Base-by-base conservation (phyloP, 2,797 vertebrate genomes). In the Jordanella pulchra region DNA sequence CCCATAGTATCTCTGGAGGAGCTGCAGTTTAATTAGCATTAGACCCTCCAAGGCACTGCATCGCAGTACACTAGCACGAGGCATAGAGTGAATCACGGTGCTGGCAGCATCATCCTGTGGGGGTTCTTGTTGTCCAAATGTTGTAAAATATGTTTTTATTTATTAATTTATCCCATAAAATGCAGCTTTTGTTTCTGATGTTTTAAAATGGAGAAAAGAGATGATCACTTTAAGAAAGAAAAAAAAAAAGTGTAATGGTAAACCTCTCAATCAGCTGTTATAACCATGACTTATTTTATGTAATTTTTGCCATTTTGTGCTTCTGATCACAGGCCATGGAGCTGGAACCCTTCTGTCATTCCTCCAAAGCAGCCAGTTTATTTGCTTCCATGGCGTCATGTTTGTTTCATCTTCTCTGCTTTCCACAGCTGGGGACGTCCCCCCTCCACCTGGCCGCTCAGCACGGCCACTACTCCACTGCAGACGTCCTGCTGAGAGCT, bases 401-500 rank as follows among this genome's bases (percentile, higher is more conserved):
- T 30, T 12, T 58, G 39, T 21, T 35, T 54, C 7, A 47, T 65
- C 39, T 58, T 21, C 2, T 66, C 1, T 71, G 7, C 21, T 2
- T 74, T 32, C 67, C 72, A 21, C 80, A 98, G 97, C 83, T 98
- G 51, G 97, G 97, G 27, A 98, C 95, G 0, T 99, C 97, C 0
- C 96, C 97, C 0, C 94, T 99, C 45, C 97, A 99, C 81, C 93
- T 99, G 5, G 97, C 97, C 0, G 97, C 97, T 32, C 97, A 97
- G 89, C 90, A 95, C 0, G 97, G 97, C 1, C 97, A 98, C 84
- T 97, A 96, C 71, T 97, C 97, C 18, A 98, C 97, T 0, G 97
- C 97, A 0, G 96, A 98, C 55, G 96, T 97, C 13, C 95, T 99
- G 69, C 94, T 99, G 5, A 91, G 96, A 11, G 96, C 97, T 0